phyloP scores from a whole-genome alignment of 2,113 vertebrate species.

The crab-eating macaque (Macaca fascicularis) region DNA sequence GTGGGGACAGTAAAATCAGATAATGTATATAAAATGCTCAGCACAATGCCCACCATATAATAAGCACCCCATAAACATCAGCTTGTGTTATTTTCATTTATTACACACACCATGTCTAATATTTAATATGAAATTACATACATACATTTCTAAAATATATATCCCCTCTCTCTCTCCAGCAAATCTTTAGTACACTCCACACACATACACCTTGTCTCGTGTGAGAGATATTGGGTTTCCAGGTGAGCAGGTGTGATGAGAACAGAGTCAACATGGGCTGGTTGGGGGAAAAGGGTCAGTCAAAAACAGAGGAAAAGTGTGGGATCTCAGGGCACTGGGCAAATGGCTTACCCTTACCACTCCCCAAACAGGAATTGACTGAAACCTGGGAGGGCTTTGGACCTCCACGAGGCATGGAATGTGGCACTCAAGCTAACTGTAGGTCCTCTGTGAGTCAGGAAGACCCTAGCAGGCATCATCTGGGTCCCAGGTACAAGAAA shows the following conservation, averaged over 20 bases:
- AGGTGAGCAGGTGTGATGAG: neutral
- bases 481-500: neutral
- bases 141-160: conserved; percentile 19
- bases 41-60: neutral
- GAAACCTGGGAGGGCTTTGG: neutral
- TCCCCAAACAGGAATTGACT: neutral
- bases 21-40: neutral
- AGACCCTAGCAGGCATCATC: neutral
- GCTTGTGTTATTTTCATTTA: neutral
- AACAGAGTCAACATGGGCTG: neutral
- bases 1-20: neutral
- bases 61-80: neutral
- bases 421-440: too few species aligned
- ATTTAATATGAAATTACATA: neutral
- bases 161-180: neutral
- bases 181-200: neutral
- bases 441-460: neutral
- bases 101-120: neutral
- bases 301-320: neutral
- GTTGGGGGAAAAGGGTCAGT: neutral
- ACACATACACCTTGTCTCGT: neutral
- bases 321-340: neutral
- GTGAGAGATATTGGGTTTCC: neutral
- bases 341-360: neutral
- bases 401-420: neutral